Percentiles rank a stretch among this genome's conserved stretches.
These are phyloP conservation scores for Nomada lathburiana DNA, from an alignment of 2,888 invertebrate species.

Conservation along the genomic window DNA sequence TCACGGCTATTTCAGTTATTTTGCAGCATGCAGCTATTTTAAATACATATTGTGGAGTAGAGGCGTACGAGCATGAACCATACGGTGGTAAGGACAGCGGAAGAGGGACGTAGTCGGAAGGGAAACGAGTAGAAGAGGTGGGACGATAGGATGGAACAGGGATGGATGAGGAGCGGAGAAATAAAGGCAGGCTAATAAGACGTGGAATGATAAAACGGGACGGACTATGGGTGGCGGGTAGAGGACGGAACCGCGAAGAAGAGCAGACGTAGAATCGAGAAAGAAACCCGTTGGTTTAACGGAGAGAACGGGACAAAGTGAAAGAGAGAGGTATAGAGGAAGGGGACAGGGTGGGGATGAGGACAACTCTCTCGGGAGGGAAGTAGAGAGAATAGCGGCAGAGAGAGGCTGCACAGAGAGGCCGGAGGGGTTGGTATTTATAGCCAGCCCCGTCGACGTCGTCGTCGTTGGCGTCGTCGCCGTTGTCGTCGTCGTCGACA, in stretches of 20 bases:
- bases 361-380: conserved; percentile 54
- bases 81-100: conserved; percentile 61
- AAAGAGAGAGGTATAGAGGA: conserved; percentile 27
- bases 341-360: conserved; percentile 46
- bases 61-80: conserved; percentile 68
- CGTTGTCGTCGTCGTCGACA: conserved; percentile 66
- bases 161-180: conserved; percentile 18
- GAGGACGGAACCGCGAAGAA: conserved; percentile 17
- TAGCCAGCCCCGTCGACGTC: conserved; percentile 69
- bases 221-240: conserved; percentile 18
- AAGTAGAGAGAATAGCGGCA: conserved; percentile 17
- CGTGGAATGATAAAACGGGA: conserved; percentile 31
- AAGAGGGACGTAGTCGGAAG: conserved; percentile 39
- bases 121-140: conserved; percentile 20
- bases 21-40: conserved; percentile 80
- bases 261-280: conserved; percentile 42
- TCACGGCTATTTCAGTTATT: conserved; percentile 81
- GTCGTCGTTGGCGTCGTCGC: conserved; percentile 48
- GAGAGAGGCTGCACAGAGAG: conserved; percentile 50
- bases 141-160: background rate
- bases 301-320: conserved; percentile 18
- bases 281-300: conserved; percentile 43
- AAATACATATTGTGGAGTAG: conserved; percentile 77
- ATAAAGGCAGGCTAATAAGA: conserved; percentile 19
- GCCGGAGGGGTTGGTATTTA: conserved; percentile 74